These are phyloP conservation scores for Copsychus sechellarum DNA, from an alignment of 2,113 vertebrate species.

Conservation along the genomic window DNA sequence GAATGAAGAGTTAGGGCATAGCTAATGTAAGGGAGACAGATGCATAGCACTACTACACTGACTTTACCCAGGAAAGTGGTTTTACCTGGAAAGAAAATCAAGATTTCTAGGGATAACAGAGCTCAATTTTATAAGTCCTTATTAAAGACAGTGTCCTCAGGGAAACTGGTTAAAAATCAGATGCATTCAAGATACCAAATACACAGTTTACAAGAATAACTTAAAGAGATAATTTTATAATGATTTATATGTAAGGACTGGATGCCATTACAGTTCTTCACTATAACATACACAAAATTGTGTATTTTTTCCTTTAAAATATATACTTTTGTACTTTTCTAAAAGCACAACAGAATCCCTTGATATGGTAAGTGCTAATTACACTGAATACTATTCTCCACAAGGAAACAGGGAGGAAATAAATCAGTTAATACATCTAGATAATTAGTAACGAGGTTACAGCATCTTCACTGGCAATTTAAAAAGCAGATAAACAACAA, in stretches of 20 bases:
- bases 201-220: not conserved
- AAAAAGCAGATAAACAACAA: not conserved
- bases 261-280: not conserved
- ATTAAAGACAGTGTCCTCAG: not conserved
- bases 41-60: not conserved
- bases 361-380: not conserved
- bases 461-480: not conserved
- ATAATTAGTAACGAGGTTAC: not conserved
- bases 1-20: not conserved
- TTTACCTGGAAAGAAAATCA: not conserved
- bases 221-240: not conserved
- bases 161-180: not conserved
- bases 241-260: not conserved
- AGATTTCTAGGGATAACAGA: not conserved
- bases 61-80: not conserved
- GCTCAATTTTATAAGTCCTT: not conserved
- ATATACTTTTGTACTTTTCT: not conserved
- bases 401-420: not conserved
- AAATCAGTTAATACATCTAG: not conserved
- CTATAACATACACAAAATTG: not conserved
- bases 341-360: not conserved
- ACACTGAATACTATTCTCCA: not conserved
- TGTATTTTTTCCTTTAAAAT: not conserved
- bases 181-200: not conserved
- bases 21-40: not conserved